phyloP scores from a whole-genome alignment of 2,888 invertebrate genomes.

The Acronicta leporina region DNA sequence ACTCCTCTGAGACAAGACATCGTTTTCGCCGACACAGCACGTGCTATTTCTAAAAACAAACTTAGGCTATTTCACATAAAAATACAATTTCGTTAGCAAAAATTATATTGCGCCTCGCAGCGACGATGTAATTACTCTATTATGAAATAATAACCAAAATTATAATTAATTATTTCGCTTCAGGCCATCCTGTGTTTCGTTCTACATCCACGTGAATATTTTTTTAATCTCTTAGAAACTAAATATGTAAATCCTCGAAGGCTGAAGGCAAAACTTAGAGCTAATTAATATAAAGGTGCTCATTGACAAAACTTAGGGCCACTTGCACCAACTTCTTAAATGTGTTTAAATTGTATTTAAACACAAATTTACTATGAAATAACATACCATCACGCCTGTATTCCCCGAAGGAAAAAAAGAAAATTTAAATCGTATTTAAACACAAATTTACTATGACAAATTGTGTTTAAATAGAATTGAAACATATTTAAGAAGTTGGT shows the following conservation, averaged over 20 bases:
- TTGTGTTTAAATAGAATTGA: no score
- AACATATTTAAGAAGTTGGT: no score
- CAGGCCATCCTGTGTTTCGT: slow-evolving; percentile 16
- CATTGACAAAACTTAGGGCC: neutral
- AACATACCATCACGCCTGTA: no score
- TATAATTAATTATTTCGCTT: slow-evolving; percentile 20
- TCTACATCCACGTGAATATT: slow-evolving; percentile 3
- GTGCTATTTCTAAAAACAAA: neutral
- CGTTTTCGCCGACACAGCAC: no score
- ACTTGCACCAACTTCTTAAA: no score
- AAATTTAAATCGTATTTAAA: no score
- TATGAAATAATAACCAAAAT: slow-evolving; percentile 16
- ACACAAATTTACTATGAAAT: no score
- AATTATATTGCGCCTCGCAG: slow-evolving; percentile 16
- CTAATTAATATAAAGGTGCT: neutral
- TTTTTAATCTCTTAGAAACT: slow-evolving; percentile 5
- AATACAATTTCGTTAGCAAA: neutral
- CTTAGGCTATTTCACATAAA: neutral
- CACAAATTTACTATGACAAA: no score
- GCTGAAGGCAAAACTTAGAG: neutral
- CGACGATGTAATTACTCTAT: slow-evolving; percentile 25
- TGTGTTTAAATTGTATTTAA: no score
- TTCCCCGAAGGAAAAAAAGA: no score
- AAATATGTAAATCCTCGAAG: neutral
- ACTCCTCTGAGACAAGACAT: no score